phyloP scores from a whole-genome alignment of 2,888 invertebrate genomes.

The Dasypolia templi region DNA sequence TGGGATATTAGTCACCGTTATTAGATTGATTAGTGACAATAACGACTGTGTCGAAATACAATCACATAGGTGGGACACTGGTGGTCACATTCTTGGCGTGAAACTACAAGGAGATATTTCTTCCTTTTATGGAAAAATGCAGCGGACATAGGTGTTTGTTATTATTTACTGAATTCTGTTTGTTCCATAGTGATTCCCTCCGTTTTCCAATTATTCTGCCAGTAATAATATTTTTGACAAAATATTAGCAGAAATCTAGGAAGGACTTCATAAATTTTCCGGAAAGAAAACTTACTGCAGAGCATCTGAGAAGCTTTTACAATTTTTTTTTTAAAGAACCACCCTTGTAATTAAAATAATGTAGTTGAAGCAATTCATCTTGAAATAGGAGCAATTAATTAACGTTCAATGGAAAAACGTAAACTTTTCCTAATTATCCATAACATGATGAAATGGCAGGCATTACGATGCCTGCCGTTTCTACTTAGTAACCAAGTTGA shows the following conservation, averaged over 20 bases:
- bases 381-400: neutral
- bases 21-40: neutral
- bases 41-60: neutral
- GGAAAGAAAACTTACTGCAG: constrained; percentile 14
- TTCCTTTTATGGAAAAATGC: neutral
- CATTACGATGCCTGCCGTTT: constrained; percentile 30
- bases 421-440: neutral
- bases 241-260: neutral
- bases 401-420: neutral
- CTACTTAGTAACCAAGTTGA: neutral
- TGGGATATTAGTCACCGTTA: neutral
- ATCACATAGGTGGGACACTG: neutral
- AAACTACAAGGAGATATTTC: neutral
- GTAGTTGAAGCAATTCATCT: neutral
- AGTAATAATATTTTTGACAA: neutral
- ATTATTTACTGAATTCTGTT: neutral
- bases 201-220: neutral
- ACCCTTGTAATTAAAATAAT: neutral
- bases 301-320: neutral
- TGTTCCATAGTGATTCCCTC: neutral
- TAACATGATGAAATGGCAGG: no score
- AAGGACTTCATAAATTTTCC: neutral
- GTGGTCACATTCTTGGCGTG: neutral
- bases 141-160: neutral
- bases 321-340: neutral